A percentile compares a stretch with the other conserved stretches of the same genome.
These are phyloP conservation scores for Sympetrum striolatum DNA, from an alignment of 2,888 invertebrate genomes.

Conservation along the genomic window DNA sequence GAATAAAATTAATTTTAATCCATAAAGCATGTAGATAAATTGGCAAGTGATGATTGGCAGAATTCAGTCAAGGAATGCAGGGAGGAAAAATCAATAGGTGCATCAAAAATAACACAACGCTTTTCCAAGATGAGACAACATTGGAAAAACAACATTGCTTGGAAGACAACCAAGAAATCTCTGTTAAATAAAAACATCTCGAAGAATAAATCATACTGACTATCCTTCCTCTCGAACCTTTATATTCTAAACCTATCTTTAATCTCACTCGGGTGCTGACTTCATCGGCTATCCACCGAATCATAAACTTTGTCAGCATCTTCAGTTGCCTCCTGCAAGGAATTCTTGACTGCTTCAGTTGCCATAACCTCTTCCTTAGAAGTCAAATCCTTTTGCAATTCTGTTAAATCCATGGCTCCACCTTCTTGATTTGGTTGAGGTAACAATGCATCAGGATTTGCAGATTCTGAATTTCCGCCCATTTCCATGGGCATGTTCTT, in stretches of 20 bases:
- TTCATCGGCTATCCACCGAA: conserved; percentile 8
- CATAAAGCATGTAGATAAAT: not conserved
- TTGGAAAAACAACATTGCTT: not conserved
- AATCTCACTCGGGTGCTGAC: not conserved
- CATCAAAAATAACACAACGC: not conserved
- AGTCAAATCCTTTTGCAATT: not conserved
- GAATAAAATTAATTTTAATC: not conserved
- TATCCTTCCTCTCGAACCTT: not conserved
- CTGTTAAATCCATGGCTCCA: not conserved
- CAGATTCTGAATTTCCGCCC: not conserved
- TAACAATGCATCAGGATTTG: not conserved
- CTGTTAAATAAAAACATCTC: not conserved
- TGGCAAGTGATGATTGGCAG: not conserved
- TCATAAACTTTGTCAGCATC: not conserved
- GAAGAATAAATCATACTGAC: not conserved
- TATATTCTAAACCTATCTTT: not conserved
- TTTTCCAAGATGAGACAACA: not conserved
- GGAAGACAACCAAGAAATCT: not conserved
- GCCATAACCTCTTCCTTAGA: conserved; percentile 6
- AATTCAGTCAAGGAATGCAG: not conserved
- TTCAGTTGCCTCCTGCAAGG: not conserved
- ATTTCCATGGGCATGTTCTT: conserved; percentile 1
- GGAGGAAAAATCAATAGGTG: not conserved
- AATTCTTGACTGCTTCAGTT: not conserved
- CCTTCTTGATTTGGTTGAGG: not conserved